These are phyloP conservation scores for Dipus sagitta DNA, from an alignment of 2,797 vertebrate species.

Conservation along the genomic window DNA sequence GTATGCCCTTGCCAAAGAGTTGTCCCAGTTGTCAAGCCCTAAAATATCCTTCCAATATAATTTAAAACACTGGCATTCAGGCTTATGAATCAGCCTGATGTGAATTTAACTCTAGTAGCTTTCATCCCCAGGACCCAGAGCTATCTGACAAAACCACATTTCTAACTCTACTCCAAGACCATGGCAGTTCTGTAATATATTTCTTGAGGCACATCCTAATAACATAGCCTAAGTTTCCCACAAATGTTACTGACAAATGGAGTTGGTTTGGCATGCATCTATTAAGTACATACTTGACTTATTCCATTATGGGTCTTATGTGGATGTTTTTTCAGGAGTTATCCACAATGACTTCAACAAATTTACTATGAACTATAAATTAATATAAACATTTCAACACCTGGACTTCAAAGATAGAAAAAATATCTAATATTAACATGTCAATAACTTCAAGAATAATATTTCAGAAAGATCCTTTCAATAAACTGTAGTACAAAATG, in stretches of 20 bases:
- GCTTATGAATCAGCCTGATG: constrained; percentile 59
- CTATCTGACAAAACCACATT: constrained; percentile 12
- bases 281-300: neutral
- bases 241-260: constrained; percentile 42
- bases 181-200: constrained; percentile 25
- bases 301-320: neutral
- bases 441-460: neutral
- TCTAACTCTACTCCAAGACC: constrained; percentile 16
- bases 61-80: constrained; percentile 49
- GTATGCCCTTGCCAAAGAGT: constrained; percentile 74
- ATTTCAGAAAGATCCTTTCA: neutral
- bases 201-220: constrained; percentile 45
- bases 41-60: constrained; percentile 56
- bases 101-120: constrained; percentile 65
- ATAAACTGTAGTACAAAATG: neutral
- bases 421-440: neutral
- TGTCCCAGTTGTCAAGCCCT: constrained; percentile 74
- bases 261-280: neutral
- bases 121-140: constrained; percentile 48
- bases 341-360: neutral
- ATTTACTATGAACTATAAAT: no score
- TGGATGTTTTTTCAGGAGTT: neutral
- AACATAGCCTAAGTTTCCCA: neutral
- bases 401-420: neutral
- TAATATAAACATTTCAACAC: neutral